These are phyloP conservation scores for Indicator maculatus DNA, from an alignment of 2,113 vertebrate genomes.

Conservation along the genomic window DNA sequence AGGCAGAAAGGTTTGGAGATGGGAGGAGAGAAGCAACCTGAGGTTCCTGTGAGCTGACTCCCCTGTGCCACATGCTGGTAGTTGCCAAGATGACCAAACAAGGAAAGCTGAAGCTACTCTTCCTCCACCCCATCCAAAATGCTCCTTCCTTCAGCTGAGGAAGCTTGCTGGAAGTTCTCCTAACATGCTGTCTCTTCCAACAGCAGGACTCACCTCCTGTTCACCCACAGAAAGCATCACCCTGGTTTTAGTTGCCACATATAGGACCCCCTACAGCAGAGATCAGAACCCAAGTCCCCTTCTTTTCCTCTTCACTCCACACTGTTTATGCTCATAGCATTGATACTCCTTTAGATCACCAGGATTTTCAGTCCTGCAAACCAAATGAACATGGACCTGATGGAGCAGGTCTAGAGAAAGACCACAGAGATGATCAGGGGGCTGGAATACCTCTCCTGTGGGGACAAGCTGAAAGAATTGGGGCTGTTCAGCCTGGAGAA, in stretches of 20 bases:
- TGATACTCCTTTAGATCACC: background rate
- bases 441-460: too few species aligned
- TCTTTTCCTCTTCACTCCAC: background rate
- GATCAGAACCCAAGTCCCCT: background rate
- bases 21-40: background rate
- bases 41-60: background rate
- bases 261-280: background rate
- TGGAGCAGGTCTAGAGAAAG: too few species aligned
- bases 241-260: rapidly evolving
- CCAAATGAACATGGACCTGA: background rate
- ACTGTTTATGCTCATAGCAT: rapidly evolving
- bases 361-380: background rate
- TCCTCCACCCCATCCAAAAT: background rate
- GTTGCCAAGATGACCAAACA: background rate
- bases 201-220: background rate
- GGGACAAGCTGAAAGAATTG: too few species aligned
- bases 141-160: background rate
- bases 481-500: too few species aligned
- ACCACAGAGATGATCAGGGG: too few species aligned
- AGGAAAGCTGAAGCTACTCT: background rate
- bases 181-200: background rate
- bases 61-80: background rate
- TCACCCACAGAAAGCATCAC: background rate
- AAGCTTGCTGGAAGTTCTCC: background rate
- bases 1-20: background rate